phyloP scores from a whole-genome alignment of 2,888 invertebrate species.

The Druceiella hillmani region DNA sequence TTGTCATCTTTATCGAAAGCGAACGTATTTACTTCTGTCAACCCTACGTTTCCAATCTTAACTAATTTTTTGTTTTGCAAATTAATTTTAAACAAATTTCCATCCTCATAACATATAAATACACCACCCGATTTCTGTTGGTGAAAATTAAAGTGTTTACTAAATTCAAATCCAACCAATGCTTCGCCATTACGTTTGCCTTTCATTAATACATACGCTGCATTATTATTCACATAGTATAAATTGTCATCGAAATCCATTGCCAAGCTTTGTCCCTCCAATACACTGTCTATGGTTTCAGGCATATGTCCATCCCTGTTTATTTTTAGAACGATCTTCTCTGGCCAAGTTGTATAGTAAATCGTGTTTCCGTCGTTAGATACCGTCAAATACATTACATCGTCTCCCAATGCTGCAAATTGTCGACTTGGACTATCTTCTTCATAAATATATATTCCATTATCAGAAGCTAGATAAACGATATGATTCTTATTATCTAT shows the following conservation, averaged over 20 bases:
- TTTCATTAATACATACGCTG: constrained; percentile 36
- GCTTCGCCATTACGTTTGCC: too few species aligned
- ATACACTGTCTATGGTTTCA: constrained; percentile 35
- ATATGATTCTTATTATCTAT: constrained; percentile 47
- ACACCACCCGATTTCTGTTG: constrained; percentile 40
- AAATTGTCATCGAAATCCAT: constrained; percentile 40
- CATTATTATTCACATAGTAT: constrained; percentile 42
- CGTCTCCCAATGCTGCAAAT: constrained; percentile 35
- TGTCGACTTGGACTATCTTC: constrained; percentile 34
- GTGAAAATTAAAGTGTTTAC: too few species aligned
- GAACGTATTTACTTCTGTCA: constrained; percentile 40
- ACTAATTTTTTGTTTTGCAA: constrained; percentile 34
- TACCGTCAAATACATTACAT: constrained; percentile 40
- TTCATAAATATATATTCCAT: constrained; percentile 44
- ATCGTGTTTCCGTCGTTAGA: constrained; percentile 33
- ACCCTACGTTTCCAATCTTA: constrained; percentile 33
- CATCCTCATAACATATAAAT: constrained; percentile 42
- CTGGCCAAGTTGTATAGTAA: constrained; percentile 46
- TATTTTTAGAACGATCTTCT: constrained; percentile 40
- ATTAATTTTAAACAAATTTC: constrained; percentile 37
- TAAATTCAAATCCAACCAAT: too few species aligned
- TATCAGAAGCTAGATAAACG: constrained; percentile 44
- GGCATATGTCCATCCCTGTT: constrained; percentile 32
- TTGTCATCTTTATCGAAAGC: constrained; percentile 42
- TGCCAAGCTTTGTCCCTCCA: constrained; percentile 42